These are phyloP conservation scores for Catajapyx aquilonaris DNA, from an alignment of 1,140 invertebrate species.

Conservation along the genomic window DNA sequence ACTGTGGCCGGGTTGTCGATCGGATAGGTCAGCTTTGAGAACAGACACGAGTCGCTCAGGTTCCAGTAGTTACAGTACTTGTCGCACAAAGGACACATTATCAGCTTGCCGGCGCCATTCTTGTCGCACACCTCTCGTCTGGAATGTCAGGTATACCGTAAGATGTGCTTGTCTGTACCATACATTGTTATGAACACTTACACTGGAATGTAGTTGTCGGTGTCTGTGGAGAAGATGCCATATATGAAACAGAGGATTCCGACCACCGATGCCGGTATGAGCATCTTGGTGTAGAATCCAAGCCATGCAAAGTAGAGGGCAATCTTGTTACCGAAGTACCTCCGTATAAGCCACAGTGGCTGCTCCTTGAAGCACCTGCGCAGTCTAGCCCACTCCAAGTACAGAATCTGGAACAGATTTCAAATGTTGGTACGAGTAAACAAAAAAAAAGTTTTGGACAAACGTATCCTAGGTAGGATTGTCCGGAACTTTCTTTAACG, in stretches of 20 bases:
- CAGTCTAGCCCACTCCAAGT: slow-evolving; percentile 74
- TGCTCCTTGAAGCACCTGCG: slow-evolving; percentile 74
- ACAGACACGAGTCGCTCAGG: slow-evolving; percentile 64
- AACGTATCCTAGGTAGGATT: too few species aligned
- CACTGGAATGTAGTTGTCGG: slow-evolving; percentile 63
- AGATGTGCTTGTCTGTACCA: too few species aligned
- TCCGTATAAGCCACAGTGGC: slow-evolving; percentile 63
- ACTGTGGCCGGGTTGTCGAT: slow-evolving; percentile 95
- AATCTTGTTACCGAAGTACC: slow-evolving; percentile 93
- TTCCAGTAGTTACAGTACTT: slow-evolving; percentile 65
- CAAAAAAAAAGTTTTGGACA: too few species aligned
- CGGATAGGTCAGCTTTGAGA: slow-evolving; percentile 75
- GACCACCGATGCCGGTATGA: slow-evolving; percentile 67
- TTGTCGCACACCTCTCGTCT: slow-evolving; percentile 75
- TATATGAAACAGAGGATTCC: slow-evolving; percentile 74
- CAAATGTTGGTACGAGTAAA: too few species aligned
- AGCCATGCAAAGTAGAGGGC: slow-evolving; percentile 95
- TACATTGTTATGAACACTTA: too few species aligned
- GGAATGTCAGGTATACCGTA: too few species aligned
- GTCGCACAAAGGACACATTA: slow-evolving; percentile 69
- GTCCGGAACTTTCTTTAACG: too few species aligned
- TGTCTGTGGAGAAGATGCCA: slow-evolving; percentile 58
- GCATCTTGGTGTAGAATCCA: slow-evolving; percentile 90
- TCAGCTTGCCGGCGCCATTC: slow-evolving; percentile 40
- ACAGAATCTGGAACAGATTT: slow-evolving; percentile 37